Evolutionary conservation across 2,113 vertebrate genomes (phyloP).

Genomic region (Enhydra lutris): DNA sequence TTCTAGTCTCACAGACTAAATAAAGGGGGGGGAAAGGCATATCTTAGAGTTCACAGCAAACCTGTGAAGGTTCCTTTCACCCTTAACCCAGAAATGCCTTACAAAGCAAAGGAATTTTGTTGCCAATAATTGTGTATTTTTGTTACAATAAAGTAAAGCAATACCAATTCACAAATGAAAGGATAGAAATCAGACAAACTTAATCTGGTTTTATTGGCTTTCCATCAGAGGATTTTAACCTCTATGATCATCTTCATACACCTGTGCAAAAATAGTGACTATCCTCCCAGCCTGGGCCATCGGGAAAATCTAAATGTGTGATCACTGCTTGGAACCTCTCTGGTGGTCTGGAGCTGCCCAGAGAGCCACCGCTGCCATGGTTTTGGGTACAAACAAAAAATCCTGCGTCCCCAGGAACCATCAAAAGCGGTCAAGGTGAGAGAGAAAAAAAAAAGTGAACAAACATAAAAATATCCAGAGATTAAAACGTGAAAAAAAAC

Average conservation of each 20-base stretch:
- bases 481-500: too few relatives aligned
- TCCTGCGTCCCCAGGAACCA: too few relatives aligned
- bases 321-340: too few relatives aligned
- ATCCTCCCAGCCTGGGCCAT: too few relatives aligned
- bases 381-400: too few relatives aligned
- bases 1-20: background rate
- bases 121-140: background rate
- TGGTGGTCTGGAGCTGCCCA: too few relatives aligned
- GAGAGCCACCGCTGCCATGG: too few relatives aligned
- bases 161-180: background rate
- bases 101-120: background rate
- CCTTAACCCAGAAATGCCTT: background rate
- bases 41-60: background rate
- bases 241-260: background rate
- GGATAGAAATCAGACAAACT: background rate
- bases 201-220: background rate
- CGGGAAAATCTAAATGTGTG: too few relatives aligned
- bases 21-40: fast-evolving
- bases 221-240: background rate
- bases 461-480: too few relatives aligned
- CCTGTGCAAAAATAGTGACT: too few relatives aligned
- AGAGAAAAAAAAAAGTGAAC: too few relatives aligned
- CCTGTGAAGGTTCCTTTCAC: background rate
- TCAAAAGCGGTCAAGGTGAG: too few relatives aligned
- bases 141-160: background rate